phyloP scores from a whole-genome alignment of 2,888 invertebrate genomes.

The Plebejus argus region DNA sequence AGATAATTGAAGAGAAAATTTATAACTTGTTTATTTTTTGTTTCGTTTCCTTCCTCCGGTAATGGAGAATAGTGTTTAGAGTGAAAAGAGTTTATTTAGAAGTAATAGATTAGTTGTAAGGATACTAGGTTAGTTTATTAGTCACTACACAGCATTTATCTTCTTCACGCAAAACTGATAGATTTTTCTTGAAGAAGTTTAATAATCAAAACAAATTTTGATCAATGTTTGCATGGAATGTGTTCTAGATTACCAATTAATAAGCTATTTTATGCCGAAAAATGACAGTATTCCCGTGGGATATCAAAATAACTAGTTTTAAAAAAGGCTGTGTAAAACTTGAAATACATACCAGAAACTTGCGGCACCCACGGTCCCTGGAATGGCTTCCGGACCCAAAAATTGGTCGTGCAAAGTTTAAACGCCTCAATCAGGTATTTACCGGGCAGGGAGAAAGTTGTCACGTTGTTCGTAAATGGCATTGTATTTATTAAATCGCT shows the following conservation, averaged over 20 bases:
- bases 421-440: slow-evolving; percentile 81
- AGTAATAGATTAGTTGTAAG: neutral
- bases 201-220: no score
- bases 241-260: neutral
- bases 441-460: slow-evolving; percentile 84
- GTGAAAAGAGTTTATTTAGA: no score
- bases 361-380: slow-evolving; percentile 75
- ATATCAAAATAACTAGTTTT: neutral
- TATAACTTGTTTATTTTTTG: slow-evolving; percentile 12
- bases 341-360: slow-evolving; percentile 74
- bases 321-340: neutral
- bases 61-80: neutral
- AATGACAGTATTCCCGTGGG: no score
- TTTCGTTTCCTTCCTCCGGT: neutral
- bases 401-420: slow-evolving; percentile 62
- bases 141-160: no score
- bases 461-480: slow-evolving; percentile 87
- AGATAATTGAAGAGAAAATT: neutral
- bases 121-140: neutral
- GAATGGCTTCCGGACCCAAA: slow-evolving; percentile 55
- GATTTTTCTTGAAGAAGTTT: no score
- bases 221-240: no score
- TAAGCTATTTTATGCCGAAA: neutral
- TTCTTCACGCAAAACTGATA: no score
- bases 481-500: slow-evolving; percentile 84